Evolutionary conservation across 1,140 invertebrate genomes (phyloP), one percentile per base, ranked within the genome.

Genomic region (Teleopsis dalmanni): DNA sequence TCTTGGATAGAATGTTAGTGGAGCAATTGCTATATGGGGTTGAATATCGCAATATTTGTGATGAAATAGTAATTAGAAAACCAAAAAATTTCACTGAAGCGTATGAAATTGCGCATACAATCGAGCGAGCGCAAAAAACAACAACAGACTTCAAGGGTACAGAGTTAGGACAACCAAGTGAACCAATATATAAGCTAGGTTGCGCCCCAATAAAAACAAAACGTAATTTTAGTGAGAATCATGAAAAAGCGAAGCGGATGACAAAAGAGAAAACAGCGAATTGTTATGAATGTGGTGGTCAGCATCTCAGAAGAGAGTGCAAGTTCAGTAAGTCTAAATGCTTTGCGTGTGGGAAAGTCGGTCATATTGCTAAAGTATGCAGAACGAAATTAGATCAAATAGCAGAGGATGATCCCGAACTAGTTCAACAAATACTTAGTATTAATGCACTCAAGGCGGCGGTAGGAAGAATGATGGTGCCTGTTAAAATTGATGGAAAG

Each of bases 81-180:
- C n/a, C n/a, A 35, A 35, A 2, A 35, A 35, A 35, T 35, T 46
- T 46, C 35, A n/a, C 29, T 19, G 31, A 9, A 35, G 43, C 43
- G 9, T 46, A 46, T 14, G 29, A 46, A 25, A 46, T 46, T 46
- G 43, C 43, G n/a, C 41, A 43, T n/a, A 43, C 13, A 26, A 27
- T 43, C 22, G 41, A 27, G 29, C 16, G 26, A 26, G 29, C 25
- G 19, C 41, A 43, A 23, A 16, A 13, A 6, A 26, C 41, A 7
- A 43, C 25, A 16, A 27, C 41, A 29, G 41, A 43, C 9, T 16
- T 35, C 13, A 35, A 35, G 33, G 13, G 33, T n/a, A 14, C 8
- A 35, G 33, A 35, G n/a, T 1, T 35, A 16, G 6, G 13, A 14
- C 33, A 35, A 14, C 6, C 33, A 35, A 35, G 33, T n/a, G 33